Base-by-base conservation (phyloP, 2,113 vertebrate species). In the Bettongia penicillata region DNA sequence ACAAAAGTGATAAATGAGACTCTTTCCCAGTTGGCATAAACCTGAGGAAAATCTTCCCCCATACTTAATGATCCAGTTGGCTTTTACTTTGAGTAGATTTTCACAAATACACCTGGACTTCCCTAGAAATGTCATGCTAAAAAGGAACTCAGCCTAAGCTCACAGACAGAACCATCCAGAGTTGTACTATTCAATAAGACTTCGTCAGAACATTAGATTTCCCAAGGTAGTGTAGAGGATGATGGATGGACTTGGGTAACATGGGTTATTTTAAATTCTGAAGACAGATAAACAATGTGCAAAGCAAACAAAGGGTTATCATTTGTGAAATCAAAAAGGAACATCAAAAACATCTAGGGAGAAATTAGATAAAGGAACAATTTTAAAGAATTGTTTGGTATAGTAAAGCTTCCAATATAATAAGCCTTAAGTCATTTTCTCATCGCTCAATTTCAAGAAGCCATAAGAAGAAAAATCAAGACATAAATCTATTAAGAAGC, bases 1-100 rank as follows among this genome's bases (percentile, higher is more conserved):
- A 0, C 53, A 97, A 90, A 89, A 97, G 91, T 96, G 94, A 93
- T 55, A 95, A 68, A 94, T 95, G 95, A 94, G 16, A 84, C 68
- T 43, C 37, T 84, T 77, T 43, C 19, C n/a, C n/a, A 23, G n/a
- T 84, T 84, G 68, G 68, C 68, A 43, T 43, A 84, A 43, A 84
- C 91, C 52, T 92, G 10, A 53, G 95, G 48, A n/a, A 9, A 95
- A 37, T 50, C 3, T 5, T 89, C 12, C 43, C 53, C 25, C 26
- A 23, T 26, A 92, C 94, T 89, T 77, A 93, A 57, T 0, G 9
- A 95, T 25, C 24, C 19, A 55, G n/a, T 43, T 84, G 94, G 26
- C 49, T 91, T 68, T 95, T 77, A 52, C 90, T 95, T 94, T 90
- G 11, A 93, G 92, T 55, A 31, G 49, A 0, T 37, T 96, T 84